phyloP scores from a whole-genome alignment of 2,888 invertebrate genomes.

The Drosophila macrospina region DNA sequence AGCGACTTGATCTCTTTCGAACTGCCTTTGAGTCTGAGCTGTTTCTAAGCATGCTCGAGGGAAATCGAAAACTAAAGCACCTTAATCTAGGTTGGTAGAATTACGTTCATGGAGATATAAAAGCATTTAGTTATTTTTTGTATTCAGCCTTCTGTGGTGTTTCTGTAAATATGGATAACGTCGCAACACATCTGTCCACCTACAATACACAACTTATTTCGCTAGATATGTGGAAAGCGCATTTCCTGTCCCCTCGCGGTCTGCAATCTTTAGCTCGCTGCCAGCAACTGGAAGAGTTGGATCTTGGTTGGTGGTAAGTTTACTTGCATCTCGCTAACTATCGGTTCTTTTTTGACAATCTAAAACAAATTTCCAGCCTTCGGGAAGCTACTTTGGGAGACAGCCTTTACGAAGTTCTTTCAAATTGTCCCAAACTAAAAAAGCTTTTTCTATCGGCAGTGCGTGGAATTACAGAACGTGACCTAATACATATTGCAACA shows the following conservation, averaged over 20 bases:
- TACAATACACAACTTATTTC: slow-evolving; percentile 90
- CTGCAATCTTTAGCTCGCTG: slow-evolving; percentile 90
- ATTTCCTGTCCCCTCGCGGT: slow-evolving; percentile 90
- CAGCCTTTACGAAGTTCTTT: slow-evolving; percentile 88
- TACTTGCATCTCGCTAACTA: too few relatives aligned
- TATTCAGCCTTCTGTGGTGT: slow-evolving; percentile 89
- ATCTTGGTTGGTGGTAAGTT: slow-evolving; percentile 96
- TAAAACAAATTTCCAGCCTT: slow-evolving; percentile 77
- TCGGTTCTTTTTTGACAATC: background rate
- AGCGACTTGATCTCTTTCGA: slow-evolving; percentile 92
- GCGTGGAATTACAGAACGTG: slow-evolving; percentile 92
- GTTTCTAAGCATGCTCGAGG: slow-evolving; percentile 89
- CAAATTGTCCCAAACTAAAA: slow-evolving; percentile 88
- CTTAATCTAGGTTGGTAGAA: slow-evolving; percentile 89
- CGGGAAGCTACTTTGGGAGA: slow-evolving; percentile 90
- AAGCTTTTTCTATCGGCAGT: slow-evolving; percentile 94
- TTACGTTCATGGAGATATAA: background rate
- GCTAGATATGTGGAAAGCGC: slow-evolving; percentile 95
- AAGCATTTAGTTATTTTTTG: background rate
- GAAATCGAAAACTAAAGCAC: slow-evolving; percentile 90
- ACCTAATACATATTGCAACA: slow-evolving; percentile 90
- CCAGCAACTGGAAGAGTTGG: slow-evolving; percentile 91
- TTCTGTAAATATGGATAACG: slow-evolving; percentile 89
- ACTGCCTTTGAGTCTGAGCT: slow-evolving; percentile 90
- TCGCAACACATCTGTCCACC: slow-evolving; percentile 89